phyloP scores from a whole-genome alignment of 2,888 invertebrate species.

The Bombylius discolor region DNA sequence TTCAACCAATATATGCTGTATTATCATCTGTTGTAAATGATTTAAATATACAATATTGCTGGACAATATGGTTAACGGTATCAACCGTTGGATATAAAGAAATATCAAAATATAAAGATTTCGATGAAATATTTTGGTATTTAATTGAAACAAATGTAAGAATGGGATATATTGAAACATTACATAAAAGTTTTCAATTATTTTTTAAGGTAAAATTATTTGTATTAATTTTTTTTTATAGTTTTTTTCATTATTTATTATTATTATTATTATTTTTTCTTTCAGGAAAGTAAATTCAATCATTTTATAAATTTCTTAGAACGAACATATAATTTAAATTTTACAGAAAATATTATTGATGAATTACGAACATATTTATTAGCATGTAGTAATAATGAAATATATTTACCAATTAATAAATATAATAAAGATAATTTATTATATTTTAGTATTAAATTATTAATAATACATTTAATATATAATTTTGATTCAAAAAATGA shows the following conservation, averaged over 20 bases:
- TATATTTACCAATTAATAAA: slow-evolving; percentile 29
- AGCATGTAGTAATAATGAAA: slow-evolving; percentile 28
- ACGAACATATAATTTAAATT: slow-evolving; percentile 39
- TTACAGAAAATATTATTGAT: slow-evolving; percentile 37
- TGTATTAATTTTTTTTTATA: not conserved
- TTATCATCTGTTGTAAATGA: slow-evolving; percentile 25
- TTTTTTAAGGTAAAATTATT: slow-evolving; percentile 55
- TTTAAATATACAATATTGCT: slow-evolving; percentile 28
- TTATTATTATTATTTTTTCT: slow-evolving; percentile 29
- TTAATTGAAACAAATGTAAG: slow-evolving; percentile 33
- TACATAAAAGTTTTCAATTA: slow-evolving; percentile 52
- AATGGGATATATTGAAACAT: slow-evolving; percentile 44
- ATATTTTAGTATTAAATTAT: slow-evolving; percentile 42
- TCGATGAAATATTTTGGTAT: slow-evolving; percentile 21
- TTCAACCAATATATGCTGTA: slow-evolving; percentile 28
- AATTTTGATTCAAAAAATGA: slow-evolving; percentile 50
- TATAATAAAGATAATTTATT: slow-evolving; percentile 41
- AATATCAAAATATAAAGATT: slow-evolving; percentile 7
- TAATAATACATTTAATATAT: slow-evolving; percentile 46
- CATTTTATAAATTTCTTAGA: slow-evolving; percentile 46
- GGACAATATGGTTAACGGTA: slow-evolving; percentile 31
- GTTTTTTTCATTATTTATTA: not conserved
- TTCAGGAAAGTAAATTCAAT: slow-evolving; percentile 50
- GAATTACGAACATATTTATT: slow-evolving; percentile 31
- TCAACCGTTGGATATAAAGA: slow-evolving; percentile 17